Conservation (phyloP, 2,888 invertebrate species). For the Meghimatium bilineatum region DNA sequence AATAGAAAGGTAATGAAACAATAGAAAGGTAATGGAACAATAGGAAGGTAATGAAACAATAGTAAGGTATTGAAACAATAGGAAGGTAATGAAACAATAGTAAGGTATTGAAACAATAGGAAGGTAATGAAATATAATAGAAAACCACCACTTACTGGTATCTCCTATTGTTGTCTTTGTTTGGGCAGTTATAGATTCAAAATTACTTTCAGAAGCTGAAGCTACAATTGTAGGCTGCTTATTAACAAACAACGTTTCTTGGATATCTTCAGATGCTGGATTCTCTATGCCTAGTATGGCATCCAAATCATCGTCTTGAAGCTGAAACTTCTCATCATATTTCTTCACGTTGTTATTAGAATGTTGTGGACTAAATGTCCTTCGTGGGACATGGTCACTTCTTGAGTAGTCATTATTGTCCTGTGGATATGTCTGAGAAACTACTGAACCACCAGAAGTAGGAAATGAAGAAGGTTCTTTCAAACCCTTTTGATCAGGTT, state of each 20-base stretch:
- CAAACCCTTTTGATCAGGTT: neutral
- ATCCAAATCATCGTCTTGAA: constrained; percentile 41
- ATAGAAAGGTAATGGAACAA: too few species aligned
- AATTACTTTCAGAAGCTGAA: neutral
- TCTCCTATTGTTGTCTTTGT: neutral
- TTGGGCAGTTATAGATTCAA: neutral
- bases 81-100: too few species aligned
- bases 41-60: too few species aligned
- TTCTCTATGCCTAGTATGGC: constrained; percentile 26
- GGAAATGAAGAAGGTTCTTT: neutral
- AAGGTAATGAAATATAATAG: too few species aligned
- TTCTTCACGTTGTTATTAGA: neutral
- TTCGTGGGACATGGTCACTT: neutral
- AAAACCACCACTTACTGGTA: neutral
- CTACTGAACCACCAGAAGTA: neutral
- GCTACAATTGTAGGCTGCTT: neutral
- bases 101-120: too few species aligned
- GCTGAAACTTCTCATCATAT: constrained; percentile 4
- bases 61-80: too few species aligned
- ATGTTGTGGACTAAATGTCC: neutral
- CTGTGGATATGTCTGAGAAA: neutral
- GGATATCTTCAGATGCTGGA: neutral
- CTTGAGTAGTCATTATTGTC: neutral
- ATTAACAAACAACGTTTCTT: neutral
- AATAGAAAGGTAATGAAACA: too few species aligned